These are phyloP conservation scores for Heterodera filipjevi DNA, from an alignment of 2,888 invertebrate species.

Conservation along the genomic window DNA sequence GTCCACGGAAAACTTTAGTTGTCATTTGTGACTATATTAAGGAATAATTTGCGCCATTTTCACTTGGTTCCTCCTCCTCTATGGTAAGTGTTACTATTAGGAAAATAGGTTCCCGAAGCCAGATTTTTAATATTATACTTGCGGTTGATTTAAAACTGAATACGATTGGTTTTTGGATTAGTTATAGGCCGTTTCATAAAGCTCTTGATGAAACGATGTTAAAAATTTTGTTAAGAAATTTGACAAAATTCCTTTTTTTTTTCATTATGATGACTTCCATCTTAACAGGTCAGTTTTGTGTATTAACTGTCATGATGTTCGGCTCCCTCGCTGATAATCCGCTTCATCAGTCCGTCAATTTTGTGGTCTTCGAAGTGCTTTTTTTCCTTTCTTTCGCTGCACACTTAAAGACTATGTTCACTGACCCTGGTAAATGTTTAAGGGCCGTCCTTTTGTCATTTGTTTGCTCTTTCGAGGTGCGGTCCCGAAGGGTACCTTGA, in stretches of 20 bases:
- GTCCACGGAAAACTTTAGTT: too few relatives aligned
- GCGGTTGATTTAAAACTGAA: too few relatives aligned
- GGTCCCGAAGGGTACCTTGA: constrained; percentile 71
- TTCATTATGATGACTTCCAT: background rate
- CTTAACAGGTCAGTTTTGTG: constrained; percentile 35
- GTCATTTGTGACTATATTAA: background rate
- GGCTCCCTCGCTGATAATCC: constrained; percentile 9
- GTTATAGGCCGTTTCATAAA: too few relatives aligned
- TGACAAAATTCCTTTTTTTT: background rate
- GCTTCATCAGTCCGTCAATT: constrained; percentile 73
- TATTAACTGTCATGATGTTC: constrained; percentile 38
- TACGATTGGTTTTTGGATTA: too few relatives aligned
- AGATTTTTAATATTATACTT: too few relatives aligned
- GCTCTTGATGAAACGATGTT: too few relatives aligned
- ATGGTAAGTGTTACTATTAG: constrained; percentile 23
- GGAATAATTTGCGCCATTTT: constrained; percentile 38
- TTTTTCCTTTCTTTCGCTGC: constrained; percentile 78
- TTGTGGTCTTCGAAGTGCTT: constrained; percentile 79
- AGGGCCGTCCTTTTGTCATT: background rate
- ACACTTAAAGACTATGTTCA: constrained; percentile 82
- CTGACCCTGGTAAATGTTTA: constrained; percentile 78
- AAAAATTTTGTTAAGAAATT: too few relatives aligned
- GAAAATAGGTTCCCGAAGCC: too few relatives aligned
- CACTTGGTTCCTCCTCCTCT: constrained; percentile 42
- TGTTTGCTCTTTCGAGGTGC: constrained; percentile 75